Evolutionary conservation across 2,797 vertebrate genomes (phyloP), one percentile per base, ranked within the genome.

Genomic region (Arnoldichthys spilopterus): DNA sequence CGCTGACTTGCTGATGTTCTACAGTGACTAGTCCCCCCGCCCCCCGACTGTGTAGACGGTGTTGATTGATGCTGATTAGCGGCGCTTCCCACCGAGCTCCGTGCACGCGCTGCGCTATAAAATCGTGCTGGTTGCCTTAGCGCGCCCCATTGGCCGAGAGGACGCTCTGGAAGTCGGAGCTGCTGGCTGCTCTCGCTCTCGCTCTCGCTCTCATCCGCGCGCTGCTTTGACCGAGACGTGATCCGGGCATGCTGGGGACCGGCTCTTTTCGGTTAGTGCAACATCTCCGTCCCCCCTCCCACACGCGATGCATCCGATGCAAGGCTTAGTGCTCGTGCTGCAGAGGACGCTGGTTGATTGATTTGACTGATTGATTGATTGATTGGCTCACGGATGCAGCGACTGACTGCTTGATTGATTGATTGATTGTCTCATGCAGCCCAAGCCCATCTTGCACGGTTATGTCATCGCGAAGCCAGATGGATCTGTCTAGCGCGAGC

Each of bases 171-270:
- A 90, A 90, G 88, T 90, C 86, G 84, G 84, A 71, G 87, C 72
- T 9, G 9, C 67, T 85, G 37, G 3, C 63, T 85, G 34, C 58
- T 67, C 47, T 40, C n/a, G n/a, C 40, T 37, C 86, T 89, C 30
- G 11, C 30, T 30, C 2, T 2, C 87, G 87, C 89, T 88, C 86
- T 87, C 3, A 82, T 88, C 86, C 87, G 6, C 83, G 88, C 85
- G 59, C 76, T 18, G 40, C 20, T 70, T 77, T n/a, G 82, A 83
- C 82, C 83, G 54, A 62, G 75, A 54, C 76, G 75, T 73, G 59
- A 87, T 80, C 81, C 87, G 85, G 84, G 82, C 85, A 94, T 93
- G 93, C 88, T 92, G 88, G 90, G 87, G 83, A 92, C 86, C 89
- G 87, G 86, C 86, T 56, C 89, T 82, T 78, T 88, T 89, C 90